phyloP scores from a whole-genome alignment of 2,888 invertebrate genomes.

The Trichopria drosophilae region DNA sequence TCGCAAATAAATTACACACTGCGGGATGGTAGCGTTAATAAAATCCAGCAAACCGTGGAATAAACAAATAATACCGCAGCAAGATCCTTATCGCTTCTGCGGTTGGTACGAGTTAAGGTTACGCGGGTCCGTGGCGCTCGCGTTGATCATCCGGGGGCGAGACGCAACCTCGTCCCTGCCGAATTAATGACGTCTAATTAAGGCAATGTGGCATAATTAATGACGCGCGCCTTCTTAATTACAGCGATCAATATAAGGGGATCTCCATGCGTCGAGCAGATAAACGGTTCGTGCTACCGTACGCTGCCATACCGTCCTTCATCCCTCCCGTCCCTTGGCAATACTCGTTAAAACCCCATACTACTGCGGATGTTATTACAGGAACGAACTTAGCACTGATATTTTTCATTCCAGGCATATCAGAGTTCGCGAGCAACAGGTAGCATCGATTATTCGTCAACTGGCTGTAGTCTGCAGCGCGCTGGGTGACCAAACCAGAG shows the following conservation, averaged over 20 bases:
- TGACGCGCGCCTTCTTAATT: constrained; percentile 55
- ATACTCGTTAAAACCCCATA: constrained; percentile 19
- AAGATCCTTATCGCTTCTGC: no score
- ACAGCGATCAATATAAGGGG: constrained; percentile 52
- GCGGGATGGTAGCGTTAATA: no score
- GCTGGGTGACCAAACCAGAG: no score
- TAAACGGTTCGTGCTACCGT: constrained; percentile 57
- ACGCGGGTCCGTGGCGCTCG: no score
- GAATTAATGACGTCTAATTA: constrained; percentile 57
- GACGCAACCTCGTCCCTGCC: background rate
- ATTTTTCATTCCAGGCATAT: constrained; percentile 11
- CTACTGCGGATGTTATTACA: no score
- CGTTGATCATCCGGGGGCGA: background rate
- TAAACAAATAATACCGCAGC: no score
- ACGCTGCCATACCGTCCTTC: constrained; percentile 39
- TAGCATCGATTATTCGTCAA: background rate
- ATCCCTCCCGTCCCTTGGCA: constrained; percentile 36
- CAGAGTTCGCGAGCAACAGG: no score
- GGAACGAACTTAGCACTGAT: constrained; percentile 15
- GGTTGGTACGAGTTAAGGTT: no score
- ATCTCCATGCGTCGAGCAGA: constrained; percentile 42
- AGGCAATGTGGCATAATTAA: constrained; percentile 52
- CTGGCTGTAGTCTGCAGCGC: no score
- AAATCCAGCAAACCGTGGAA: no score
- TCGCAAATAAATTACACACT: no score